Base-by-base conservation (phyloP, 2,888 invertebrate genomes). In the Mythimna vitellina region DNA sequence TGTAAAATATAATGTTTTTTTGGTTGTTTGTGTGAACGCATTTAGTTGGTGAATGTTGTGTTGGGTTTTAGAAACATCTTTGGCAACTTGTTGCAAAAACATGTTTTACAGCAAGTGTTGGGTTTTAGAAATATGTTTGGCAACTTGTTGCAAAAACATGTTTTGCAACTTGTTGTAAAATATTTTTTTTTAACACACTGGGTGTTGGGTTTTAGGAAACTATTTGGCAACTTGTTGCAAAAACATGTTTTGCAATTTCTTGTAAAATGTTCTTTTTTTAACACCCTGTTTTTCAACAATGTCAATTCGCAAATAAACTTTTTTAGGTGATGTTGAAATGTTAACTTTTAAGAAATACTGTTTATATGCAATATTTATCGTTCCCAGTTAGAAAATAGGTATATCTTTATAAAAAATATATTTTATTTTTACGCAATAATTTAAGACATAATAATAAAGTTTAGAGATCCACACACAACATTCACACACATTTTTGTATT, bases 1-100 rank as follows among this genome's bases (percentile, higher is more conserved):
- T 94, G 93, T 94, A 93, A 89, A 92, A 91, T 67, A 76, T 67
- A 75, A 78, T 63, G 73, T 89, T 82, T 78, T 71, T 83, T 70
- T 29, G 66, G 49, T 73, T 56, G 78, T 87, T 87, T 84, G 86
- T 89, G 88, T 89, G 88, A 89, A 84, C 80, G 92, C 92, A 91
- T 93, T 92, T 92, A 90, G 81, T 87, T 87, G 75, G 83, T 85
- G 84, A 89, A 82, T 91, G 90, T 90, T 91, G 92, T 90, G 91
- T 88, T 82, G 76, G 77, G 80, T 80, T 74, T 53, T 22, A 54
- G 25, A 54, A 54, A 25, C 46, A 32, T 63, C 25, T 70, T 53
- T 32, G 2, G 9, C 14, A 63, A 42, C 25, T 42, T 72, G 5
- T n/a, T 17, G 0, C 25, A 5, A 10, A 3, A 51, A 46, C 46